Percentiles rank a stretch among this genome's conserved stretches.
phyloP scores from a whole-genome alignment of 2,797 vertebrate genomes.

The Philypnodon macrostomus region DNA sequence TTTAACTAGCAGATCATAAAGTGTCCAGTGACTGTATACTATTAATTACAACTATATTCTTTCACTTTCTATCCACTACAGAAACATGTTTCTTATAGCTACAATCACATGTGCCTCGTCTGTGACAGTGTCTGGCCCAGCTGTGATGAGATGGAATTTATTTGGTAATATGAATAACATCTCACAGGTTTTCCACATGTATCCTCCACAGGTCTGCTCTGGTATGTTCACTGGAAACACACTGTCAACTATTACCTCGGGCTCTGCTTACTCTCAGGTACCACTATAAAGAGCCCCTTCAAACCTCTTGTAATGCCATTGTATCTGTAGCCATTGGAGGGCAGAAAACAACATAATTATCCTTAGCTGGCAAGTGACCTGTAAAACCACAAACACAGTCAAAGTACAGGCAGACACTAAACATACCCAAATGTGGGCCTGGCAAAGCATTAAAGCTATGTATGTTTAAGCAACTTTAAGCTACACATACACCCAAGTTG shows the following conservation, averaged over 20 bases:
- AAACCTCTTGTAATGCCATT: not conserved
- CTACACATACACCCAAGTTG: too few relatives aligned
- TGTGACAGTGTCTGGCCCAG: constrained; percentile 13
- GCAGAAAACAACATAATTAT: not conserved
- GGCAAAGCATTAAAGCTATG: too few relatives aligned
- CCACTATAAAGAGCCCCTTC: not conserved
- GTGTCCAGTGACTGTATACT: too few relatives aligned
- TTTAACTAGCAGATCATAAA: too few relatives aligned
- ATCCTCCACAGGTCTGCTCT: constrained; percentile 1
- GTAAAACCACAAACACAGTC: too few relatives aligned
- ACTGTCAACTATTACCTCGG: not conserved
- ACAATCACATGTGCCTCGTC: not conserved
- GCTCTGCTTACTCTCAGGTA: not conserved
- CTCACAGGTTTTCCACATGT: constrained; percentile 10
- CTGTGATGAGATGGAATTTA: constrained; percentile 8
- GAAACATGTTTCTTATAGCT: not conserved
- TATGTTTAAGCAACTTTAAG: too few relatives aligned
- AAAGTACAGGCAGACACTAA: too few relatives aligned
- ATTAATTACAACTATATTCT: too few relatives aligned
- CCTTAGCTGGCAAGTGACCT: too few relatives aligned
- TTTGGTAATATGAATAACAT: constrained; percentile 10
- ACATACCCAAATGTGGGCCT: too few relatives aligned
- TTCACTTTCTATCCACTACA: not conserved
- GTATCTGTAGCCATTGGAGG: too few relatives aligned
- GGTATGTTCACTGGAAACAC: not conserved